A percentile compares a stretch with the other conserved stretches of the same genome.
Evolutionary conservation across 2,888 invertebrate species (phyloP).

Genomic region (Xanthia togata): DNA sequence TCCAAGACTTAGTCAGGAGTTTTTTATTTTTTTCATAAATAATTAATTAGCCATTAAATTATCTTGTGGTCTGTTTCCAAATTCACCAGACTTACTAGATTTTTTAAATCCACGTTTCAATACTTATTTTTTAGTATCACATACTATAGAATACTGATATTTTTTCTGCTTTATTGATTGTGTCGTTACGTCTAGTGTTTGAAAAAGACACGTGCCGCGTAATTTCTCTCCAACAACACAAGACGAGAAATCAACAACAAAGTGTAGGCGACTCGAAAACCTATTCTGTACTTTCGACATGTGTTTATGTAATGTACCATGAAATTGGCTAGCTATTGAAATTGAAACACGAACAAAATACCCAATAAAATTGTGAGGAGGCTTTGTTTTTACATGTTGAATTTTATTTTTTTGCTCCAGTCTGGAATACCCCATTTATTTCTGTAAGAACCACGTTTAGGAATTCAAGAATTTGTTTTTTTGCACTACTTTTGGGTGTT

Average conservation of each 20-base stretch:
- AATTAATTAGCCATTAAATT: neutral
- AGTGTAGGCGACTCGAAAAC: conserved; percentile 53
- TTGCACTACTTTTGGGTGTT: conserved; percentile 6
- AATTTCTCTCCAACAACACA: conserved; percentile 27
- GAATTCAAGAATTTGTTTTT: conserved; percentile 39
- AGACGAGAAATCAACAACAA: conserved; percentile 53
- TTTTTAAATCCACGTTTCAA: neutral
- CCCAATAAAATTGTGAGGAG: conserved; percentile 62
- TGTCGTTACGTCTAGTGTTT: neutral
- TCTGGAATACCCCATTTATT: conserved; percentile 54
- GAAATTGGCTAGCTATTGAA: conserved; percentile 72
- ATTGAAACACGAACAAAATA: conserved; percentile 66
- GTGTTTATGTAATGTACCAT: conserved; percentile 71
- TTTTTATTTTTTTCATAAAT: neutral
- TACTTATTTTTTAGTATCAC: neutral
- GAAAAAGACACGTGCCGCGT: conserved; percentile 7
- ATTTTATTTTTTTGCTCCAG: conserved; percentile 28
- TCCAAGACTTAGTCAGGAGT: neutral
- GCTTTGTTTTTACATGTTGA: conserved; percentile 56
- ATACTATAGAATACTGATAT: neutral
- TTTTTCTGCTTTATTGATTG: neutral
- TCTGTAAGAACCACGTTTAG: conserved; percentile 44
- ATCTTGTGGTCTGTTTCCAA: neutral
- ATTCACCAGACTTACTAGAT: neutral
- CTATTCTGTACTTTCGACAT: conserved; percentile 62